Conservation (phyloP, 2,888 invertebrate genomes). For the Drosophila cyrtoloma region DNA sequence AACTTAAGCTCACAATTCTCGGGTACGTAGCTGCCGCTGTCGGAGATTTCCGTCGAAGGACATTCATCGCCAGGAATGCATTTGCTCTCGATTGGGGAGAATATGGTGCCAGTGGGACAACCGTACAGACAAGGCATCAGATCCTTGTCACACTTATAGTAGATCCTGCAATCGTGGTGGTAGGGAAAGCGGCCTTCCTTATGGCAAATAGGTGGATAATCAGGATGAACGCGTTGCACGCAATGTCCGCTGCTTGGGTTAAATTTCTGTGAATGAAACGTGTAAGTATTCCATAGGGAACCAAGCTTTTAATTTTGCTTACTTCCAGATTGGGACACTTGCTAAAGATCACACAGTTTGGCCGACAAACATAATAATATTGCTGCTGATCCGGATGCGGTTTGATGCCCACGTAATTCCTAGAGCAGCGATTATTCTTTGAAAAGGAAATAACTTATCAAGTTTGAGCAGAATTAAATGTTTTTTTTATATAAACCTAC, state of each 20-base stretch:
- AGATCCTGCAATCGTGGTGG: conserved; percentile 80
- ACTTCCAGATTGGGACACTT: conserved; percentile 83
- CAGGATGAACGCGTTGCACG: conserved; percentile 62
- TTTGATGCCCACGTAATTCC: conserved; percentile 82
- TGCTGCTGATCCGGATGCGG: conserved; percentile 84
- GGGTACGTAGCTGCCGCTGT: conserved; percentile 72
- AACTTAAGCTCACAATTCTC: conserved; percentile 80
- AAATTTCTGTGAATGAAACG: conserved; percentile 65
- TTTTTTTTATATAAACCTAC: conserved; percentile 53
- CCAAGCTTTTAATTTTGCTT: conserved; percentile 9
- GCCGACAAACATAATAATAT: conserved; percentile 85
- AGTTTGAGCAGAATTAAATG: conserved; percentile 33
- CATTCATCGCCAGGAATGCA: conserved; percentile 80
- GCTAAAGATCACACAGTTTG: conserved; percentile 84
- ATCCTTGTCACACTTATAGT: conserved; percentile 82
- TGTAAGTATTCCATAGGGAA: conserved; percentile 20
- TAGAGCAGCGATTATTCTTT: conserved; percentile 83
- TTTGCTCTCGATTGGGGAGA: conserved; percentile 74
- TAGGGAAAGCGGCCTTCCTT: conserved; percentile 84
- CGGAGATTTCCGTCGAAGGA: conserved; percentile 79
- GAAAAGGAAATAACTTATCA: neutral
- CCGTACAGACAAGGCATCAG: conserved; percentile 73
- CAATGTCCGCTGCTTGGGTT: conserved; percentile 74
- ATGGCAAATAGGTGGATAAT: conserved; percentile 73
- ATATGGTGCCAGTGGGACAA: conserved; percentile 82